A percentile compares a stretch with the other conserved stretches of the same genome.
These are phyloP conservation scores for Mirza zaza DNA, from an alignment of 2,113 vertebrate species.

Conservation along the genomic window DNA sequence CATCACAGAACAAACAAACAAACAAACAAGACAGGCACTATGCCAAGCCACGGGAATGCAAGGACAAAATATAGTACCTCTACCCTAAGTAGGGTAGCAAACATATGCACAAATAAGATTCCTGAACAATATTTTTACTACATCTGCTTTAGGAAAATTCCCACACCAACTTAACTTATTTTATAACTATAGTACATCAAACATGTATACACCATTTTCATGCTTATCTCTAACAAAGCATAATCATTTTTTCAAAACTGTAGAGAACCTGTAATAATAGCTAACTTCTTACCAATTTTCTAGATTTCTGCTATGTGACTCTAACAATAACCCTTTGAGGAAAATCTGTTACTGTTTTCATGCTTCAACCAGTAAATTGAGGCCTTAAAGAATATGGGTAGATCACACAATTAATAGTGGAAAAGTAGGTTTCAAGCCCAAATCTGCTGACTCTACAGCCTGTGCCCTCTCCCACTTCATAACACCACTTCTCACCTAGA, in stretches of 20 bases:
- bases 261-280: neutral
- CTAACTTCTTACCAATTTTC: neutral
- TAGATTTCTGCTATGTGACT: neutral
- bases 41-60: neutral
- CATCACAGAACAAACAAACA: neutral
- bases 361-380: neutral
- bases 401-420: neutral
- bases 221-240: neutral
- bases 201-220: neutral
- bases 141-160: neutral
- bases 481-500: neutral
- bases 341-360: neutral
- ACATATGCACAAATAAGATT: neutral
- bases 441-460: neutral
- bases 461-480: neutral
- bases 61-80: neutral
- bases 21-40: neutral
- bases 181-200: neutral
- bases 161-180: neutral
- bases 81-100: neutral
- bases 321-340: neutral
- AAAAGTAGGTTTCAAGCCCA: neutral
- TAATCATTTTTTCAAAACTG: neutral
- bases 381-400: neutral
- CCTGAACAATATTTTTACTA: neutral